Base-by-base conservation (phyloP, 2,797 vertebrate species). In the Micropoecilia bifurca region DNA sequence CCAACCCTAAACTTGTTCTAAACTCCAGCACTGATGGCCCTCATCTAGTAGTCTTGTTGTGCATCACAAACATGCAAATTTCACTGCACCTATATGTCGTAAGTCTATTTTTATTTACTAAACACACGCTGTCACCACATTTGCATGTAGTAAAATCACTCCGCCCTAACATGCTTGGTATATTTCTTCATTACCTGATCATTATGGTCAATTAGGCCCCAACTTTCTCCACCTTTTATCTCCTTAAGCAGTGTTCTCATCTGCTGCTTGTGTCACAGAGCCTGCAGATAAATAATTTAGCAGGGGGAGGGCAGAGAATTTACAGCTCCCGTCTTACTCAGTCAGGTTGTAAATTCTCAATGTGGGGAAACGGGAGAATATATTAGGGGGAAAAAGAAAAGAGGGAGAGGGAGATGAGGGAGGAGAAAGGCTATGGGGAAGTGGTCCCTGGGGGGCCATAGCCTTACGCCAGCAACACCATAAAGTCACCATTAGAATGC, bases 161-260 rank as follows among this genome's bases (percentile, higher is more conserved):
- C 68, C 76, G 53, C 83, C 87, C 82, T 86, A 84, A 89, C 81
- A 89, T 79, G 81, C 83, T 84, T 81, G 57, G 86, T 95, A 95
- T 97, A 97, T 97, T 97, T 98, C 96, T 97, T 96, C 93, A 96
- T 98, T 97, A 97, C 93, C 94, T 94, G 93, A 95, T 96, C 96
- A 97, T 97, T 97, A 98, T 96, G 96, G 96, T 97, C 97, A 98
- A 98, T 98, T 98, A 98, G 96, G 87, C 93, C 94, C 92, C 94
- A 96, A 96, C 95, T 97, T 95, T 96, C 96, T 96, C 93, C 95
- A 95, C 96, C 96, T 98, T 98, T 97, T 97, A 98, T 97, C 96
- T 97, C 97, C 95, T 97, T 97, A 98, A 98, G 96, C 96, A 94
- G 95, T 96, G 95, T 95, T 95, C 96, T 95, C 97, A 97, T 97